Base-by-base conservation (phyloP, 2,113 vertebrate genomes). In the Porphyrio hochstetteri region DNA sequence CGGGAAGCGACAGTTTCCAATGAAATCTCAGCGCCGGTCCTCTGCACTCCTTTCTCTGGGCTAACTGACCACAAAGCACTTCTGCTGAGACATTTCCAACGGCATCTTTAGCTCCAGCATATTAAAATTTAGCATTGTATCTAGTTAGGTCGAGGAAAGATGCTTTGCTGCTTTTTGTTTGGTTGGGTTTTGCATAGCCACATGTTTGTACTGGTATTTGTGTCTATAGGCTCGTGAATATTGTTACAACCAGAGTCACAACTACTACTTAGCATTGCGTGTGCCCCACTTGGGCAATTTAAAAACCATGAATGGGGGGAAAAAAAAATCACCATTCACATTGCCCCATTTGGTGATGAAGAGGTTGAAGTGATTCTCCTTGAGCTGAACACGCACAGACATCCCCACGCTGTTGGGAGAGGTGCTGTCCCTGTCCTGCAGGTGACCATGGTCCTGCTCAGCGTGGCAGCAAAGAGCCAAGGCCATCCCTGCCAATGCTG, bases 381-480 rank as follows among this genome's bases (percentile, higher is more conserved):
- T 5, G 23, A 42, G 70, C 67, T 59, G 52, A 75, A 40, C 16
- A 2, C 3, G 0, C 27, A 0, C 0, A 18, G 23, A 33, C 2
- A 13, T 48, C 40, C 7, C 11, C 11, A 3, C 2, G 4, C 19
- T 5, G 1, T 3, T 4, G 25, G 28, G 29, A 36, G 40, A 27
- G 0, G 0, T 21, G 60, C 1, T 65, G 35, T 20, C 48, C 52
- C 48, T 36, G 25, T 21, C 38, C 59, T 33, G 18, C 59, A 74
- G 35, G n/a, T 67, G 69, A 7, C 65, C 9, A 0, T 12, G 17
- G 28, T 27, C 29, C 76, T 69, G 40, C 31, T 57, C 25, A 46
- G 28, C 0, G 2, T 21, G 56, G 8, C 59, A 61, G 7, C 33
- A 19, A 42, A 1, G 18, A 27, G 10, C 11, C 52, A 55, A 78